Percentiles rank a stretch among this genome's conserved stretches.
phyloP scores from a whole-genome alignment of 35 echinoderm and acorn worm species.

The Hemicentrotus pulcherrimus region DNA sequence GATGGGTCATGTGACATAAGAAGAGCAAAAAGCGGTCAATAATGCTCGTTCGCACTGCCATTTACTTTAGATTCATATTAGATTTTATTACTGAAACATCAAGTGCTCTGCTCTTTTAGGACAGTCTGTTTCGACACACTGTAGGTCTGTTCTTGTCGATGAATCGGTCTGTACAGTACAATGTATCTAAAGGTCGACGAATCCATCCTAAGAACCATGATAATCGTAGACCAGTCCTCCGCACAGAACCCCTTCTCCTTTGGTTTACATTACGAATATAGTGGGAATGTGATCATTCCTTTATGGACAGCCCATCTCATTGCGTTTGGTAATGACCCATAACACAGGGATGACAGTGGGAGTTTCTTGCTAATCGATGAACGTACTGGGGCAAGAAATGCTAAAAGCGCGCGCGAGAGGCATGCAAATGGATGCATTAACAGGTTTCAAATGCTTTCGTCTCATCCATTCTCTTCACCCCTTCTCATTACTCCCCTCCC shows the following conservation, averaged over 20 bases:
- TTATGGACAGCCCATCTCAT: conserved; percentile 1
- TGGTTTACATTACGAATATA: not conserved
- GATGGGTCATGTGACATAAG: not conserved
- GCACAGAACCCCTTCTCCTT: no score
- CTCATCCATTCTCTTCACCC: not conserved
- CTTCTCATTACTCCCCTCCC: not conserved
- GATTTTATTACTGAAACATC: not conserved
- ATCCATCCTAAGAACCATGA: no score
- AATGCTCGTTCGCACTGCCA: not conserved
- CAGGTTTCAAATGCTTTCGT: not conserved
- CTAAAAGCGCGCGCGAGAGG: not conserved
- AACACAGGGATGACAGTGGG: conserved; percentile 1
- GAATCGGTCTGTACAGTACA: no score
- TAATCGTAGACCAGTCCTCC: no score
- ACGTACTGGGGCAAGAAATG: conserved; percentile 9
- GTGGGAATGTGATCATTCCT: not conserved
- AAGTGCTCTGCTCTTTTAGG: not conserved
- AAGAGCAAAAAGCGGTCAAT: conserved; percentile 11
- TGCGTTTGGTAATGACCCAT: conserved; percentile 1
- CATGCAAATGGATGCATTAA: conserved; percentile 18
- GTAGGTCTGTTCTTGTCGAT: no score
- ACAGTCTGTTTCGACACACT: no score
- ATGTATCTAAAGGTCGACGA: no score
- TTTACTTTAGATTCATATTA: not conserved
- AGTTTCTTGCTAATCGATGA: not conserved